These are phyloP conservation scores for Geophilus truncorum DNA, from an alignment of 2,888 invertebrate species.

Conservation along the genomic window DNA sequence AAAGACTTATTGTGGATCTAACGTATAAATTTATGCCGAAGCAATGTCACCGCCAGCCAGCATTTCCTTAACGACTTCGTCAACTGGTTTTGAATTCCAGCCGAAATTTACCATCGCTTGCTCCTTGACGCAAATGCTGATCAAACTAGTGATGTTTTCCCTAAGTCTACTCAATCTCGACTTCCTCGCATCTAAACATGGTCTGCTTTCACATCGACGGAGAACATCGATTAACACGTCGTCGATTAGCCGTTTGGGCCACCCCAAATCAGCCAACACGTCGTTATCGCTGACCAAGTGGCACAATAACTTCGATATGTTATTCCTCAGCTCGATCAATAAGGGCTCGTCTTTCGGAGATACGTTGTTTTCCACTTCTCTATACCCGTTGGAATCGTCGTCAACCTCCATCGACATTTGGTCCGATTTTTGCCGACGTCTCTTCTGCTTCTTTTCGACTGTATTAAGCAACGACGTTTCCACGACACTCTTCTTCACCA, in stretches of 20 bases:
- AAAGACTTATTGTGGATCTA: neutral
- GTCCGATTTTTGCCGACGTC: neutral
- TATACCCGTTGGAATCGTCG: too few relatives aligned
- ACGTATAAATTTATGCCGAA: neutral
- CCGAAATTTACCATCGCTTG: constrained; percentile 37
- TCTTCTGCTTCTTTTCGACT: neutral
- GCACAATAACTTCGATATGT: constrained; percentile 37
- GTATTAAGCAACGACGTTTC: neutral
- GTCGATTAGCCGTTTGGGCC: constrained; percentile 36
- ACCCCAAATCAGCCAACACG: constrained; percentile 37
- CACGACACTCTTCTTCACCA: neutral
- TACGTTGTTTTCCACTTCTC: neutral
- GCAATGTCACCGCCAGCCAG: constrained; percentile 15
- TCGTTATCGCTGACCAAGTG: constrained; percentile 37
- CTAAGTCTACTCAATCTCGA: constrained; percentile 35
- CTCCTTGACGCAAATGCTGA: constrained; percentile 37
- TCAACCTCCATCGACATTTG: neutral
- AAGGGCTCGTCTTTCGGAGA: neutral
- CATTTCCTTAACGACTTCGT: constrained; percentile 33
- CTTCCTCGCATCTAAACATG: constrained; percentile 20
- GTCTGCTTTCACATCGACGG: constrained; percentile 33
- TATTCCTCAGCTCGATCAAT: constrained; percentile 32
- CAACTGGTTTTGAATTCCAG: constrained; percentile 30
- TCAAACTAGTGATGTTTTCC: constrained; percentile 36
- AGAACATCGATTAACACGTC: constrained; percentile 37